These are phyloP conservation scores for Anguilla rostrata DNA, from an alignment of 2,113 vertebrate species.

Conservation along the genomic window DNA sequence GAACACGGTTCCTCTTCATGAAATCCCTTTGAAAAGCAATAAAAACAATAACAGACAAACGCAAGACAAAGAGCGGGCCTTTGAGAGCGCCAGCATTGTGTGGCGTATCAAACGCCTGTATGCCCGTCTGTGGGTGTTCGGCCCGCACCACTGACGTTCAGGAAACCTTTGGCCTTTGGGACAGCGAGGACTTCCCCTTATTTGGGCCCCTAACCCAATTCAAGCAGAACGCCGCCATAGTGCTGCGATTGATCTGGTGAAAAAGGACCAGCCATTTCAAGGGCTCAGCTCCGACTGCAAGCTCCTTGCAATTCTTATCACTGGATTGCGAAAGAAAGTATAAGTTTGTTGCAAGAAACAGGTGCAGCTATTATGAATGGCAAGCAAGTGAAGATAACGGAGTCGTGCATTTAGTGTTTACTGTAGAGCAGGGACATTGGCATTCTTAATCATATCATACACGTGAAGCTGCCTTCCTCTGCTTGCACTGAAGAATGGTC, in stretches of 20 bases:
- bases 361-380: not conserved
- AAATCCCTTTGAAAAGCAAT: constrained; percentile 58
- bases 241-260: no score
- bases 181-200: not conserved
- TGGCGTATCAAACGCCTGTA: constrained; percentile 55
- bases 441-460: not conserved
- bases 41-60: constrained; percentile 71
- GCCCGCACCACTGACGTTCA: not conserved
- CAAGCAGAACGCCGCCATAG: not conserved
- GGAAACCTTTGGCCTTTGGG: constrained; percentile 1
- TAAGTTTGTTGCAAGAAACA: not conserved
- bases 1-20: constrained; percentile 38
- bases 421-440: not conserved
- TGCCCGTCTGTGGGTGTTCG: constrained; percentile 44
- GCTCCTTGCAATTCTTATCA: no score
- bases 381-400: not conserved
- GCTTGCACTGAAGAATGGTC: not conserved
- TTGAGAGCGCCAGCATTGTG: constrained; percentile 54
- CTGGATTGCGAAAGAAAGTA: not conserved
- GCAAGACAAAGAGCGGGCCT: constrained; percentile 57
- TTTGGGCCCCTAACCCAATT: not conserved
- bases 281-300: no score
- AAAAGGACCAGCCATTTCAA: no score
- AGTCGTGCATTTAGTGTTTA: not conserved
- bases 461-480: not conserved